A percentile compares a stretch with the other conserved stretches of the same genome.
Evolutionary conservation across 1,140 invertebrate species (phyloP).

Genomic region (Drosophila neocordata): DNA sequence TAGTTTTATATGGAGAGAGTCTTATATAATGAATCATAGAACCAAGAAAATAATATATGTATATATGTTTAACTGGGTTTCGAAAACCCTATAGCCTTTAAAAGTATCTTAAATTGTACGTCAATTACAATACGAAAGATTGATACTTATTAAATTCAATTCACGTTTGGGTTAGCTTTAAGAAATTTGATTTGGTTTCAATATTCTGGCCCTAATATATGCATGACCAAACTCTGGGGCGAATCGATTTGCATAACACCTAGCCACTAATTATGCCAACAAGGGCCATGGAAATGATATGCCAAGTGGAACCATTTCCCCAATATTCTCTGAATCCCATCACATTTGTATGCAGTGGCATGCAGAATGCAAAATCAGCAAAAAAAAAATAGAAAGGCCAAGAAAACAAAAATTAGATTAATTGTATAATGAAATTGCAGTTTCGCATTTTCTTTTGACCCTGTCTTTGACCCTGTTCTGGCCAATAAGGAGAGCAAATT

Average conservation of each 20-base stretch:
- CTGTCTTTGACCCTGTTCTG: constrained; percentile 15
- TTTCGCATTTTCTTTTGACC: constrained; percentile 30
- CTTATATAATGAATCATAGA: no score
- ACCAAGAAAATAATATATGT: no score
- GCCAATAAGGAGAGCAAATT: no score
- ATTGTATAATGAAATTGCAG: constrained; percentile 70
- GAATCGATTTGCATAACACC: constrained; percentile 50
- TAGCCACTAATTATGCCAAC: constrained; percentile 60
- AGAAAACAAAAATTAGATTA: constrained; percentile 70
- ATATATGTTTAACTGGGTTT: no score
- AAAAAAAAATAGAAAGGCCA: background rate
- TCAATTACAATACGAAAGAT: no score
- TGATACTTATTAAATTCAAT: background rate
- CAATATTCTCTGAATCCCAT: background rate
- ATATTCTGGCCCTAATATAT: constrained; percentile 1
- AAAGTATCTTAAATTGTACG: no score
- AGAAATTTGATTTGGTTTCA: constrained; percentile 10
- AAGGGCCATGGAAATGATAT: constrained; percentile 45
- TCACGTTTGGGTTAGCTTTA: background rate
- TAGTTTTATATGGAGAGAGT: no score
- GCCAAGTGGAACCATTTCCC: constrained; percentile 27
- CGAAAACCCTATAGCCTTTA: no score
- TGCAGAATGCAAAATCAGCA: constrained; percentile 64
- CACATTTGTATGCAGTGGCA: constrained; percentile 69
- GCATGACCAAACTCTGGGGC: constrained; percentile 34